A percentile compares a stretch with the other conserved stretches of the same genome.
These are phyloP conservation scores for Andrena flavipes DNA, from an alignment of 2,888 invertebrate species.

Conservation along the genomic window DNA sequence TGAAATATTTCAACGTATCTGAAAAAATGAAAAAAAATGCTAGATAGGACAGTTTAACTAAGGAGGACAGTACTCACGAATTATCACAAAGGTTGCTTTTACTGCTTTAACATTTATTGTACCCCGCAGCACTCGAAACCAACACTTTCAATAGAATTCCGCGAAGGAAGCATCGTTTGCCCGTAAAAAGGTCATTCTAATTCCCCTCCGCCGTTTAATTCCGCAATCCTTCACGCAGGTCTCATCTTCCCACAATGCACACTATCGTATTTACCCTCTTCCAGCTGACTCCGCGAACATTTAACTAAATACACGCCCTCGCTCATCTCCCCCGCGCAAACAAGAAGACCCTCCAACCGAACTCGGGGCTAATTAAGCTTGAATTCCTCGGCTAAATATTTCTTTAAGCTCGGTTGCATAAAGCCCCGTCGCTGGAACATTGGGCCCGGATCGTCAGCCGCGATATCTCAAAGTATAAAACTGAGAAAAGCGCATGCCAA, in stretches of 20 bases:
- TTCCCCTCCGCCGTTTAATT: not conserved
- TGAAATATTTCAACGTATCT: too few relatives aligned
- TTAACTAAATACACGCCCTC: slow-evolving; percentile 34
- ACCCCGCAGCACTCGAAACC: too few relatives aligned
- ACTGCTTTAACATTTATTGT: too few relatives aligned
- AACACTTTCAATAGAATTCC: not conserved
- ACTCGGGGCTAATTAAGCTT: slow-evolving; percentile 33
- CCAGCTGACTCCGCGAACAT: not conserved
- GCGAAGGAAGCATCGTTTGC: not conserved
- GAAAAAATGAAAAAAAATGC: too few relatives aligned
- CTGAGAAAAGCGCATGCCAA: not conserved
- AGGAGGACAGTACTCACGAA: too few relatives aligned
- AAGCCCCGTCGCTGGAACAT: not conserved
- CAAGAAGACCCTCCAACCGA: not conserved
- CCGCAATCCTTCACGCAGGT: not conserved
- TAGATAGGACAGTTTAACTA: too few relatives aligned
- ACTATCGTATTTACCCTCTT: not conserved
- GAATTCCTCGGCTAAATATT: slow-evolving; percentile 7
- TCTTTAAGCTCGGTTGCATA: not conserved
- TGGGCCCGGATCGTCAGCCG: not conserved
- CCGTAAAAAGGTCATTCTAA: not conserved
- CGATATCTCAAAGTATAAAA: not conserved
- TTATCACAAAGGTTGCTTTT: too few relatives aligned
- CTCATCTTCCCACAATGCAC: not conserved
- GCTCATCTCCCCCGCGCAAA: slow-evolving; percentile 11